Percentiles rank a stretch among this genome's conserved stretches.
These are phyloP conservation scores for Setophaga kirtlandii DNA, from an alignment of 2,113 vertebrate genomes.

Conservation along the genomic window DNA sequence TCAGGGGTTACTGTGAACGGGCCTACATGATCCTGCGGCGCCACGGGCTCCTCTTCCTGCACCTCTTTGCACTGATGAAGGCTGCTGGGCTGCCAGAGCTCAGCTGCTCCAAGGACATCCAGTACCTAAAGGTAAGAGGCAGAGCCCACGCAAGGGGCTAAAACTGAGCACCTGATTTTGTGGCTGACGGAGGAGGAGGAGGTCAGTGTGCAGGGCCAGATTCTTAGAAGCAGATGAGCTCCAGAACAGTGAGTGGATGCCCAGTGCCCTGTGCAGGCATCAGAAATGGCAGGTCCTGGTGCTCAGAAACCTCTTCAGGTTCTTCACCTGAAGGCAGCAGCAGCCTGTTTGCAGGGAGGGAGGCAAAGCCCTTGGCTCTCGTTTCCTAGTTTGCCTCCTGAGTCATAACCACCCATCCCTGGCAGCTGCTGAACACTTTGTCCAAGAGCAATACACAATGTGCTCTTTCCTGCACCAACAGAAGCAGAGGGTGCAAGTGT, in stretches of 20 bases:
- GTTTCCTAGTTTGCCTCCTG: not conserved
- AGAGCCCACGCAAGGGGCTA: not conserved
- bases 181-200: not conserved
- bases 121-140: constrained; percentile 91
- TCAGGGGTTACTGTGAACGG: constrained; percentile 90
- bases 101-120: constrained; percentile 95
- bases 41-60: constrained; percentile 93
- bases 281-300: not conserved
- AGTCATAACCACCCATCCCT: no score
- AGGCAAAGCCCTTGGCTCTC: not conserved
- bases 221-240: not conserved
- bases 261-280: accelerated
- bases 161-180: not conserved
- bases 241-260: accelerated
- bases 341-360: not conserved
- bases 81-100: constrained; percentile 96
- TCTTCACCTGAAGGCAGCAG: not conserved
- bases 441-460: not conserved
- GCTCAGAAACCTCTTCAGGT: not conserved
- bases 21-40: constrained; percentile 95
- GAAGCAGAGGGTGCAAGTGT: not conserved
- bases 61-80: constrained; percentile 96
- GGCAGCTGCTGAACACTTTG: not conserved
- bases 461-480: not conserved
- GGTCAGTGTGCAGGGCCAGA: accelerated